Conservation (phyloP, 2,888 invertebrate genomes). For the Pardosa pseudoannulata region DNA sequence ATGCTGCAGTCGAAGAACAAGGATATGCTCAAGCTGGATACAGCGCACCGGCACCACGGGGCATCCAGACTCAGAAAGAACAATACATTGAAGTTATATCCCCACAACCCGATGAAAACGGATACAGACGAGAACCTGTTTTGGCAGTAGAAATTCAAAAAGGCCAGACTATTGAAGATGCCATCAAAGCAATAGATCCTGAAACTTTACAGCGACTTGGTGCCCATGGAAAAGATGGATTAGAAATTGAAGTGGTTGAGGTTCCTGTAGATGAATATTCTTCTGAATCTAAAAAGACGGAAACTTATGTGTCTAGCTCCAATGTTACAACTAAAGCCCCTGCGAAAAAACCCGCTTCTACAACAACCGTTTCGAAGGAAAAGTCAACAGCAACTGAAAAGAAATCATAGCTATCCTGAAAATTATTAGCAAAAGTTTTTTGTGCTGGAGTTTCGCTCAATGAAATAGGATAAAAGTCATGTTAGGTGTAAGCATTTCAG, state of each 20-base stretch:
- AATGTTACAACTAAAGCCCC: slow-evolving; percentile 17
- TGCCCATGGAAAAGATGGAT: slow-evolving; percentile 58
- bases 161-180: slow-evolving; percentile 64
- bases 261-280: slow-evolving; percentile 58
- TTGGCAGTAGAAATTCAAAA: slow-evolving; percentile 59
- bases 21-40: background rate
- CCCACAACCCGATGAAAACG: slow-evolving; percentile 35
- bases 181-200: slow-evolving; percentile 54
- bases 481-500: background rate
- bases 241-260: slow-evolving; percentile 68
- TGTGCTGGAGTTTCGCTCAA: background rate
- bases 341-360: background rate
- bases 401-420: background rate
- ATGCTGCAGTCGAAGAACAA: background rate
- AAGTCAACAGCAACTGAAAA: background rate
- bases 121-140: slow-evolving; percentile 61
- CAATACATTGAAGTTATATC: slow-evolving; percentile 50
- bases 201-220: slow-evolving; percentile 53
- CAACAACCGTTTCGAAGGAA: background rate
- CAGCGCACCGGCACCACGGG: background rate
- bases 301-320: slow-evolving; percentile 44
- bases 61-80: slow-evolving; percentile 4
- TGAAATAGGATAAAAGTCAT: background rate
- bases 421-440: background rate
- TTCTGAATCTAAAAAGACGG: slow-evolving; percentile 59